Conservation (phyloP, 2,797 vertebrate genomes). For the Hippopotamyrus pictus region DNA sequence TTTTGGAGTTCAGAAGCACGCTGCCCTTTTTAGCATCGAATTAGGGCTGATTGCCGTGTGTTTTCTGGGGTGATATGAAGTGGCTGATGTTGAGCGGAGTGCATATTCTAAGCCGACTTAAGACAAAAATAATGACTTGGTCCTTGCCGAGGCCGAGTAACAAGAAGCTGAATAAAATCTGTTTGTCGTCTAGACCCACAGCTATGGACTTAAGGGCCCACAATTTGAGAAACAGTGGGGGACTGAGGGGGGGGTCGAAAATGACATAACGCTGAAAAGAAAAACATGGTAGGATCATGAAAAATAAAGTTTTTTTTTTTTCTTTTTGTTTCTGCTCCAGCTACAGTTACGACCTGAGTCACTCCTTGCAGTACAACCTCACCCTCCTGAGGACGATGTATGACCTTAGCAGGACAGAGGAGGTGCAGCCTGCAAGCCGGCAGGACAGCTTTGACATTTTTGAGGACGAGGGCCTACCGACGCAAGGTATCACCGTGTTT, state of each 20-base stretch:
- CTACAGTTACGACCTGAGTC: constrained; percentile 96
- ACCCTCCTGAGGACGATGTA: constrained; percentile 77
- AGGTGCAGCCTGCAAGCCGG: constrained; percentile 59
- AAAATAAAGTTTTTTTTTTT: not conserved
- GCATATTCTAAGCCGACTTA: not conserved
- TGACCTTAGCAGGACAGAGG: constrained; percentile 68
- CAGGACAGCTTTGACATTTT: constrained; percentile 97
- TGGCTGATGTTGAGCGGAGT: not conserved
- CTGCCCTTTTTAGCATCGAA: not conserved
- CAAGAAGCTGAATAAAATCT: not conserved
- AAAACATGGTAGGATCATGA: not conserved
- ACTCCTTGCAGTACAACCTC: constrained; percentile 94
- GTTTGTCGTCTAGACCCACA: not conserved
- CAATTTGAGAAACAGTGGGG: not conserved
- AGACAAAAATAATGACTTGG: not conserved
- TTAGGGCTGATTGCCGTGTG: not conserved
- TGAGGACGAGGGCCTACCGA: constrained; percentile 87
- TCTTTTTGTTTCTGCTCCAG: constrained; percentile 51
- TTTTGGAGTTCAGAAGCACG: not conserved
- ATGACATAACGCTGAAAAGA: not conserved
- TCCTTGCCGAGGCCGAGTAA: not conserved
- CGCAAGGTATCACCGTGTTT: constrained; percentile 61
- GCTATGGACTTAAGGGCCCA: not conserved
- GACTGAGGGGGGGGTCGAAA: not conserved
- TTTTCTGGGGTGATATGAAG: not conserved